A percentile compares a stretch with the other conserved stretches of the same genome.
Conservation (phyloP, 30 jellyfish, hydroid and myxozoan genomes). For the Pseudorhiza aurosa region DNA sequence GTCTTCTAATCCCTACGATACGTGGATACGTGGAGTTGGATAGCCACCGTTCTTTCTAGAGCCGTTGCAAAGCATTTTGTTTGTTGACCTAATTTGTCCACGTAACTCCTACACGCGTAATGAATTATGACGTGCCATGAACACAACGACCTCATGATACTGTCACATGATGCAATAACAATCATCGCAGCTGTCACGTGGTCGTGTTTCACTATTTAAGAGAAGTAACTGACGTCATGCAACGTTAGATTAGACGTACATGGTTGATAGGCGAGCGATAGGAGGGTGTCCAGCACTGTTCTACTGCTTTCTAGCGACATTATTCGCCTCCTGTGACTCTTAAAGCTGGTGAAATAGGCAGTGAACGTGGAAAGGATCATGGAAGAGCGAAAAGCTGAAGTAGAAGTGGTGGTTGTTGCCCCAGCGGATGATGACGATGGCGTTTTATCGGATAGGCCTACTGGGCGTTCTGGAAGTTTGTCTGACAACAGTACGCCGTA, state of each 20-base stretch:
- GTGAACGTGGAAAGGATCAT: not conserved
- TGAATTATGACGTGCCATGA: not conserved
- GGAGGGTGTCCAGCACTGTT: not conserved
- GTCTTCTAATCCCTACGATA: too few species aligned
- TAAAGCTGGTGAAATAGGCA: not conserved
- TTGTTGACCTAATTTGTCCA: too few species aligned
- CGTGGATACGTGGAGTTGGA: too few species aligned
- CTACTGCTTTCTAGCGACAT: not conserved
- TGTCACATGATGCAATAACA: not conserved
- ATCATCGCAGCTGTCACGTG: constrained; percentile 4
- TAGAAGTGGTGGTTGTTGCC: constrained; percentile 50
- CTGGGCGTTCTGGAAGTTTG: constrained; percentile 66
- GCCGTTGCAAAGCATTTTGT: too few species aligned
- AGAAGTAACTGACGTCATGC: not conserved
- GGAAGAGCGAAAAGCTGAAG: constrained; percentile 41
- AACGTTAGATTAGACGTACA: not conserved
- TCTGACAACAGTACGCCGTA: constrained; percentile 81
- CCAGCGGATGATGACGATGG: constrained; percentile 56
- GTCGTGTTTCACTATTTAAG: not conserved
- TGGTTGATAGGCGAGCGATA: not conserved
- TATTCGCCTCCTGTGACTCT: not conserved
- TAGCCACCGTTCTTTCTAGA: too few species aligned
- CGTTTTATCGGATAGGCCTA: constrained; percentile 45
- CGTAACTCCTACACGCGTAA: constrained; percentile 9
- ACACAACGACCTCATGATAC: not conserved